Evolutionary conservation across 2,797 vertebrate species (phyloP).

Genomic region (Poecile montanus): DNA sequence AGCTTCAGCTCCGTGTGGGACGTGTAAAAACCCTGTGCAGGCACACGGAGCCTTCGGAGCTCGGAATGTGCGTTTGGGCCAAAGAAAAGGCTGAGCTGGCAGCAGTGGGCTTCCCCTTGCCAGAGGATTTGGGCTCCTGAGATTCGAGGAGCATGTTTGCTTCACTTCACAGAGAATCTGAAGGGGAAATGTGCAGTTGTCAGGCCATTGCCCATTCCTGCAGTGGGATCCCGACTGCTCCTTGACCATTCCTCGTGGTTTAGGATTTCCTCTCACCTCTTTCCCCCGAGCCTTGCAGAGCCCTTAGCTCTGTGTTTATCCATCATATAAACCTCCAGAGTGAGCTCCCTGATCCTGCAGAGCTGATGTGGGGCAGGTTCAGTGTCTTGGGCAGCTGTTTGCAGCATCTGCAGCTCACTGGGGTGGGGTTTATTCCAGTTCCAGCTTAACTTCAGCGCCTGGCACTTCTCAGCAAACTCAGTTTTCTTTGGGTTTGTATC

Average conservation of each 20-base stretch:
- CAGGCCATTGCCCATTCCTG: neutral
- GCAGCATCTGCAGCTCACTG: neutral
- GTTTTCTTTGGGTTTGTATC: neutral
- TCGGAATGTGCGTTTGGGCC: accelerated
- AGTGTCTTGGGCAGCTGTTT: neutral
- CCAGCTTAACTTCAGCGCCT: neutral
- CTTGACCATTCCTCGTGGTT: accelerated
- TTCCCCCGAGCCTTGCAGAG: neutral
- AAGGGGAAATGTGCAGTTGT: neutral
- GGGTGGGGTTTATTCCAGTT: neutral
- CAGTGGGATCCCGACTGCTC: neutral
- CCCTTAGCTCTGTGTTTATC: neutral
- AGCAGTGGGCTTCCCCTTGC: neutral
- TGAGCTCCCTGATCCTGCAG: neutral
- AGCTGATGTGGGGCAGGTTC: neutral
- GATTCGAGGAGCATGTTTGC: neutral
- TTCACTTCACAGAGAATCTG: neutral
- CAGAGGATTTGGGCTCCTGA: neutral
- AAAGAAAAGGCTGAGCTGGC: neutral
- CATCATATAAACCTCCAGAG: neutral
- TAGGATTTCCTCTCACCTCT: neutral
- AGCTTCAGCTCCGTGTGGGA: neutral
- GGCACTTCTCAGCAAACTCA: neutral
- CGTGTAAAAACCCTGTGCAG: accelerated
- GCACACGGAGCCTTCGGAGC: accelerated